Conservation (phyloP, 2,888 invertebrate species). For the Limenitis camilla region DNA sequence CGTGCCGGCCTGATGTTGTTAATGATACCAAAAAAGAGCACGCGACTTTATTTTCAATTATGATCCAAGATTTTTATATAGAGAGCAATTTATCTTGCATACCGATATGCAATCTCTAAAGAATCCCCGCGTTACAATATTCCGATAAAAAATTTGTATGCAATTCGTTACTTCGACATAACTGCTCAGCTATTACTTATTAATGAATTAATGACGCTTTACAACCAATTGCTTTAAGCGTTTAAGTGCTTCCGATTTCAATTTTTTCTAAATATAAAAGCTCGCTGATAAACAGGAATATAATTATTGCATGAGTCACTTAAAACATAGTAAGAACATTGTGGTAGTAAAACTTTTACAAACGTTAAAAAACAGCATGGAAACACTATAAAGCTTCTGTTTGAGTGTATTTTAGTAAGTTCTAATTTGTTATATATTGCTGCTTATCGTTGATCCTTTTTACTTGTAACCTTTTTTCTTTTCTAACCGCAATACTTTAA, state of each 20-base stretch:
- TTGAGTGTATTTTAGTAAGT: no score
- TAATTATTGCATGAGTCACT: no score
- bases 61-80: slow-evolving; percentile 52
- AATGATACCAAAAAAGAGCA: slow-evolving; percentile 55
- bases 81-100: slow-evolving; percentile 29
- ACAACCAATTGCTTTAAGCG: neutral
- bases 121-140: slow-evolving; percentile 12
- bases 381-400: no score
- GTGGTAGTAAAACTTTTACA: no score
- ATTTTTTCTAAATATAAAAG: no score
- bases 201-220: neutral
- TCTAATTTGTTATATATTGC: no score
- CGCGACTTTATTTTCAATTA: slow-evolving; percentile 58
- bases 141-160: slow-evolving; percentile 12
- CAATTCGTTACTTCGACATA: slow-evolving; percentile 11
- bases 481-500: no score
- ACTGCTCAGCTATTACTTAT: slow-evolving; percentile 12
- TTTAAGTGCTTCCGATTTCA: neutral
- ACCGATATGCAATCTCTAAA: slow-evolving; percentile 10
- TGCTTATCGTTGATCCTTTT: no score
- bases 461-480: no score
- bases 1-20: slow-evolving; percentile 56
- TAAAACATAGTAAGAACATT: no score
- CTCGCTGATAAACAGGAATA: no score
- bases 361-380: no score